Percentiles rank a stretch among this genome's conserved stretches.
These are phyloP conservation scores for Hypotaenidia philippensis DNA, from an alignment of 2,797 vertebrate species.

Conservation along the genomic window DNA sequence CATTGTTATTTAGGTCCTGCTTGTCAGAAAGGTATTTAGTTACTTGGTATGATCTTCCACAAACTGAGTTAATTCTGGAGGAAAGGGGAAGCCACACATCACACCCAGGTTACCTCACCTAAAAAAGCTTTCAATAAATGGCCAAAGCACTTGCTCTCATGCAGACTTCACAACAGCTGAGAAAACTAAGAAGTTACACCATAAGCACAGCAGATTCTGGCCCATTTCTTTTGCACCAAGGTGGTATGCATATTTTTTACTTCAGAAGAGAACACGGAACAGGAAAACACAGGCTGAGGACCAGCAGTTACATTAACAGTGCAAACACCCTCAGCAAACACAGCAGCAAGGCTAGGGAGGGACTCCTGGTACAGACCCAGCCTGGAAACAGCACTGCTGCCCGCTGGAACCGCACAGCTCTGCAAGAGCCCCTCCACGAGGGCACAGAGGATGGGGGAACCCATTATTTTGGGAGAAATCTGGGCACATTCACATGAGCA, in stretches of 20 bases:
- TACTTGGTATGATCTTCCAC: neutral
- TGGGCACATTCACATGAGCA: neutral
- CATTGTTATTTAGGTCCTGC: neutral
- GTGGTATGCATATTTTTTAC: fast-evolving
- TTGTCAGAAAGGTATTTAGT: neutral
- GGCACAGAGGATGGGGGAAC: neutral
- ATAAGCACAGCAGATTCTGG: neutral
- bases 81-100: neutral
- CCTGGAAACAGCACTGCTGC: neutral
- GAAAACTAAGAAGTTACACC: neutral
- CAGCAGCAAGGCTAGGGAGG: fast-evolving
- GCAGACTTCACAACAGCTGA: neutral
- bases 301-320: neutral
- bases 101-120: neutral
- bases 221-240: neutral
- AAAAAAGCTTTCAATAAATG: neutral
- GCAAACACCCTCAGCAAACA: conserved; percentile 14
- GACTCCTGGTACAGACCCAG: neutral
- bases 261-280: neutral
- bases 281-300: neutral
- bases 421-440: neutral
- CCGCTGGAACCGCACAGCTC: fast-evolving
- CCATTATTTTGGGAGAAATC: neutral
- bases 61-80: neutral
- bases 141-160: neutral